phyloP scores from a whole-genome alignment of 1,140 invertebrate species.

The Saxidomus purpurata region DNA sequence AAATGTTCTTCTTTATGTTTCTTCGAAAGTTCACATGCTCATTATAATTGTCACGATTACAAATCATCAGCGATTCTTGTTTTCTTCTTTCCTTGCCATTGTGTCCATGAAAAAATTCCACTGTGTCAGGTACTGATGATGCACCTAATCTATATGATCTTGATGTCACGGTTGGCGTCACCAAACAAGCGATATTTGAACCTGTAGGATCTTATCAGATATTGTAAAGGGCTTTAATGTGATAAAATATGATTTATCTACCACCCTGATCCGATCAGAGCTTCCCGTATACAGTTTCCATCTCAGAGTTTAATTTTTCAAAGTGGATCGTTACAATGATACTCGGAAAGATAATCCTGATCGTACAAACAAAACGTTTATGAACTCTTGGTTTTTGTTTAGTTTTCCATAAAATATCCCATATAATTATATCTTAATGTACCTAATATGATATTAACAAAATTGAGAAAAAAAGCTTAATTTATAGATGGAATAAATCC shows the following conservation, averaged over 20 bases:
- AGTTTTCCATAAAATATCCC: constrained; percentile 26
- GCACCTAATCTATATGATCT: neutral
- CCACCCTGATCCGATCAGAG: constrained; percentile 29
- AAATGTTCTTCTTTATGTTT: too few relatives aligned
- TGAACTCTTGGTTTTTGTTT: constrained; percentile 5
- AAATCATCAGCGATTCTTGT: too few relatives aligned
- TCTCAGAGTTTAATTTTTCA: constrained; percentile 53
- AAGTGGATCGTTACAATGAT: constrained; percentile 57
- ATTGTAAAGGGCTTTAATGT: constrained; percentile 40
- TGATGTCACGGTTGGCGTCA: constrained; percentile 34
- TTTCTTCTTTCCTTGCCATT: too few relatives aligned
- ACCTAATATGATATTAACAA: constrained; percentile 36
- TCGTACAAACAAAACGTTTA: constrained; percentile 37
- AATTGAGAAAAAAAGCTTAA: constrained; percentile 10
- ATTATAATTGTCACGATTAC: too few relatives aligned
- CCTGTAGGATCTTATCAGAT: constrained; percentile 18
- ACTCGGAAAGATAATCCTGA: neutral
- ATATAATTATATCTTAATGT: constrained; percentile 33
- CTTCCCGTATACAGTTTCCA: constrained; percentile 7
- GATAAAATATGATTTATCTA: constrained; percentile 60
- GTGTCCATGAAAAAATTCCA: neutral
- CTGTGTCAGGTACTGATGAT: neutral
- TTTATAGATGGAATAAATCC: constrained; percentile 18
- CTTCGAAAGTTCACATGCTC: too few relatives aligned
- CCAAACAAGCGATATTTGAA: constrained; percentile 43